Evolutionary conservation across 2,888 invertebrate species (phyloP), one percentile per base, ranked within the genome.

Genomic region (Leucophenga montana): DNA sequence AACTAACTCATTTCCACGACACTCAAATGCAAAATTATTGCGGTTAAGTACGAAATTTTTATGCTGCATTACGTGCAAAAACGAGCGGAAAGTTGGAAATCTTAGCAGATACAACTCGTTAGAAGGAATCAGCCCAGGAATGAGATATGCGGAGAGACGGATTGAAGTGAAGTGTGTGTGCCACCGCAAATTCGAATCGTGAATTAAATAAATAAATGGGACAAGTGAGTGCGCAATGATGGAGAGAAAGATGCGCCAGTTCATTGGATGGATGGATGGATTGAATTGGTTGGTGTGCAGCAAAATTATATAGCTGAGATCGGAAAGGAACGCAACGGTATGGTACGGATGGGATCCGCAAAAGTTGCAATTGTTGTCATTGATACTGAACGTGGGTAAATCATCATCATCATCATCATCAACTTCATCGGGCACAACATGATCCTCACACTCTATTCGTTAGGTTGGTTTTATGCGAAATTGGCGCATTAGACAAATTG

Each of bases 401-500:
- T 77, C 73, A 75, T 78, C 78, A 75, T 73, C 72, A 77, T 76
- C 77, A 74, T 6, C 50, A 39, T 3, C 39, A 39, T 5, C 50
- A n/a, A 46, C 13, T 1, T 18, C n/a, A 13, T 50, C 18, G 18
- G 5, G 18, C 50, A n/a, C 50, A 50, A 39, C 39, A 39, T 39
- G 39, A 39, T 39, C 39, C 39, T 39, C 39, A 39, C 39, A 39
- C 39, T 39, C n/a, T 18, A 50, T 50, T 50, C 16, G 6, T 46
- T 62, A n/a, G 61, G n/a, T 67, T 16, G 33, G 33, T 56, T 50
- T 65, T 48, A 50, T 27, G 59, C 71, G 78, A 84, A 82, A 84
- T 82, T 82, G 82, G 82, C 82, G 82, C 84, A 84, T 82, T 82
- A 83, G 82, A 82, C 85, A 82, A 82, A 82, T 82, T 83, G 84